Conservation (phyloP, 2,888 invertebrate species). For the Neria commutata region DNA sequence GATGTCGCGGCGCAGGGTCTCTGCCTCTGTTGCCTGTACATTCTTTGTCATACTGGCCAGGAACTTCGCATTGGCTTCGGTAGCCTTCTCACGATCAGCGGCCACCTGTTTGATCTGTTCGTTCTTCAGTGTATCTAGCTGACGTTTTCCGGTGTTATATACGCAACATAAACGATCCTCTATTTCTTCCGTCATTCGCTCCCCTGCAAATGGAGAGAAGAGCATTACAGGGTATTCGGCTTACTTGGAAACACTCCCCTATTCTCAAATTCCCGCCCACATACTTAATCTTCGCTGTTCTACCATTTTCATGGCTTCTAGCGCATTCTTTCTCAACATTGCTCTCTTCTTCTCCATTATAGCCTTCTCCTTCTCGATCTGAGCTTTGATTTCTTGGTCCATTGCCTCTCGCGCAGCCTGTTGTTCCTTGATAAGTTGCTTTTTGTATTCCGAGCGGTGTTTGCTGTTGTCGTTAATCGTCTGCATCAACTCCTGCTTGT, state of each 20-base stretch:
- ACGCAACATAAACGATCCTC: constrained; percentile 62
- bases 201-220: constrained; percentile 33
- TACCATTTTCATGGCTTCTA: constrained; percentile 53
- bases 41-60: constrained; percentile 62
- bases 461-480: constrained; percentile 49
- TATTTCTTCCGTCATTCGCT: constrained; percentile 57
- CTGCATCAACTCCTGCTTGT: constrained; percentile 48
- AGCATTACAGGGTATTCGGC: not conserved
- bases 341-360: constrained; percentile 43
- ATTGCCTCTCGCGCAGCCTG: constrained; percentile 40
- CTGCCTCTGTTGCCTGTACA: constrained; percentile 62
- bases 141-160: constrained; percentile 62
- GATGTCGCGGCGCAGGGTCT: constrained; percentile 64
- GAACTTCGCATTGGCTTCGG: constrained; percentile 63
- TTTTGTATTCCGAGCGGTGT: constrained; percentile 36
- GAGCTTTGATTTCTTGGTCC: constrained; percentile 52
- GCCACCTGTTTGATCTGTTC: constrained; percentile 56
- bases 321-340: constrained; percentile 43
- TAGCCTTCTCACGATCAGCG: constrained; percentile 60
- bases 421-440: constrained; percentile 37
- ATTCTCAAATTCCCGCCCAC: too few species aligned
- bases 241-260: too few species aligned
- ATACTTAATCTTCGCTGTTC: constrained; percentile 48
- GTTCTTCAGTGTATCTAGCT: constrained; percentile 57
- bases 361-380: constrained; percentile 55